Base-by-base conservation (phyloP, 92 coral and sea anemone genomes). In the Phenganax stokvisi region DNA sequence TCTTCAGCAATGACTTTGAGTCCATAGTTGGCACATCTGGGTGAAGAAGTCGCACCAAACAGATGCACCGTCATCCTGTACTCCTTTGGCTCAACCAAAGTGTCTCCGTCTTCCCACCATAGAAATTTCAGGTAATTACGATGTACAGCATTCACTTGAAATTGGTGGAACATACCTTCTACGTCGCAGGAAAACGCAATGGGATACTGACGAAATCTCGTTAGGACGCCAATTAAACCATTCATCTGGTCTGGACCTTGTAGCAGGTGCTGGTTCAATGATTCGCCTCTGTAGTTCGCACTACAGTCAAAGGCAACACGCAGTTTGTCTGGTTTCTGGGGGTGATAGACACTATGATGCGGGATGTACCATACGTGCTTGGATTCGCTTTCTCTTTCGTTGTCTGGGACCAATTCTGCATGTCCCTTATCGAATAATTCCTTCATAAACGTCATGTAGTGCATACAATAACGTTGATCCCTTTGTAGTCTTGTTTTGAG, bases 131-230 rank as follows among this genome's bases (percentile, higher is more conserved):
- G 72, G 51, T 57, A 71, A 59, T 87, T 86, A 11, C 89, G 71
- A 52, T 87, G 80, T 44, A 80, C 86, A 0, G 81, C 74, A 66
- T 84, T 89, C 0, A 80, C 92, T 31, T 76, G 27, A 65, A 86
- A 89, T 59, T 86, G 83, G 16, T 81, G 83, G 12, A 87, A 87
- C 83, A 86, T 84, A 79, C 82, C 89, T 82, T 82, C 81, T 11
- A 81, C 81, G 85, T 88, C 85, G 57, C 88, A 88, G 44, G 89
- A 86, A 6, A 89, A 87, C 7, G 77, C 86, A 27, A 81, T 62
- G 70, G 81, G 79, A 12, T 87, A 84, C 72, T 87, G 86, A 44
- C 88, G 76, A 59, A 86, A 89, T 12, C 79, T 81, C 20, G 90
- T 84, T 15, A 87, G 84, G 55, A 89, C 92, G 12, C 90, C 87